These are phyloP conservation scores for Leucophora obtusa DNA, from an alignment of 2,888 invertebrate genomes.

Conservation along the genomic window DNA sequence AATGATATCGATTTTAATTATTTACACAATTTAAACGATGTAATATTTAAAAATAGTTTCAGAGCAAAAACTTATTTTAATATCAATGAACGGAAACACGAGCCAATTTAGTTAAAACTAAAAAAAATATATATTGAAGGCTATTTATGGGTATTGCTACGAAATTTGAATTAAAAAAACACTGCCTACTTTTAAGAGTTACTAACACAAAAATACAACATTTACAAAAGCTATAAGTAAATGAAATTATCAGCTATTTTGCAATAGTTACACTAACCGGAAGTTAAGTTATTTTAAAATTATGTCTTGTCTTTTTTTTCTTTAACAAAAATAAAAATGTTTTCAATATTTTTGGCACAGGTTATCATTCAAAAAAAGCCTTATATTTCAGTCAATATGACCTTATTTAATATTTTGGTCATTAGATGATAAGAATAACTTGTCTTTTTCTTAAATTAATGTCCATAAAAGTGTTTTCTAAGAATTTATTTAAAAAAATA, in stretches of 20 bases:
- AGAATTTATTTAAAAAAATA: neutral
- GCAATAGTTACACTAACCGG: neutral
- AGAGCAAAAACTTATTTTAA: constrained; percentile 3
- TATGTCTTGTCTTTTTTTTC: neutral
- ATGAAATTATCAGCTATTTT: neutral
- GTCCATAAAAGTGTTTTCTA: neutral
- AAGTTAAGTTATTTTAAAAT: neutral
- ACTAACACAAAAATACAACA: neutral
- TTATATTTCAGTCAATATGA: neutral
- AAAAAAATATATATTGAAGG: constrained; percentile 56
- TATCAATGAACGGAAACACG: constrained; percentile 62
- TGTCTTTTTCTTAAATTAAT: neutral
- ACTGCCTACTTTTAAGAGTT: constrained; percentile 33
- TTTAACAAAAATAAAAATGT: neutral
- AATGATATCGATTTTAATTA: constrained; percentile 30
- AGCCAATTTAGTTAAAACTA: constrained; percentile 54
- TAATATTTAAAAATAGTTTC: neutral
- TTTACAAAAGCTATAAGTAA: neutral
- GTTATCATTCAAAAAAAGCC: neutral
- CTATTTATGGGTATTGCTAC: constrained; percentile 41
- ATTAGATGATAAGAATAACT: neutral
- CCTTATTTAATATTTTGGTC: neutral
- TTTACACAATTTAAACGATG: too few relatives aligned
- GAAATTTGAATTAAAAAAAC: constrained; percentile 14
- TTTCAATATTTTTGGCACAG: neutral